phyloP scores from a whole-genome alignment of 2,888 invertebrate genomes.

The Xestia rhomboidea region DNA sequence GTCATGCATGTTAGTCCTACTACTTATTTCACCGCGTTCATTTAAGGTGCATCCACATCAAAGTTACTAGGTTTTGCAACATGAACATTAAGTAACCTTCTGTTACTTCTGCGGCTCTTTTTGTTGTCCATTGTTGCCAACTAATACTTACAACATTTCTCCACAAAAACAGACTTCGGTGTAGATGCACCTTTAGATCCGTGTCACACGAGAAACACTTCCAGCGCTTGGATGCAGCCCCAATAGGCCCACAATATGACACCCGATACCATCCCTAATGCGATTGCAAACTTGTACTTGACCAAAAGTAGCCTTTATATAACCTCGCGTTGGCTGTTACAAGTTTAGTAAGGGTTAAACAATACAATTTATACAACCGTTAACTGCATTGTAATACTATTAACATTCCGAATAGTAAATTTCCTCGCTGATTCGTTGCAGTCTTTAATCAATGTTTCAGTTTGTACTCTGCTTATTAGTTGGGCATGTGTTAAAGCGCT shows the following conservation, averaged over 20 bases:
- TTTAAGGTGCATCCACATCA: conserved; percentile 3
- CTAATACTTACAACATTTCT: not conserved
- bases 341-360: not conserved
- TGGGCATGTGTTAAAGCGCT: conserved; percentile 50
- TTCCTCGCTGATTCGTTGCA: not conserved
- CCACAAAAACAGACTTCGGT: not conserved
- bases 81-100: not conserved
- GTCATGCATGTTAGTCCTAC: not conserved
- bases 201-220: conserved; percentile 1
- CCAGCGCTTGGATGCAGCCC: conserved; percentile 23
- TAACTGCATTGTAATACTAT: not conserved
- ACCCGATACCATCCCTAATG: not conserved
- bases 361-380: not conserved
- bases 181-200: conserved; percentile 1
- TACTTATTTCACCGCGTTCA: conserved; percentile 3
- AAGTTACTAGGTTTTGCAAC: not conserved
- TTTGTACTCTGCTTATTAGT: not conserved
- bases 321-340: not conserved
- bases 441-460: not conserved
- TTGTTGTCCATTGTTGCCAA: not conserved
- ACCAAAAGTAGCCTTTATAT: not conserved
- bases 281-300: not conserved
- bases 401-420: conserved; percentile 42
- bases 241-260: conserved; percentile 2
- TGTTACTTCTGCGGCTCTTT: not conserved